Evolutionary conservation across 2,797 vertebrate genomes (phyloP).

Genomic region (Hemitrygon akajei): DNA sequence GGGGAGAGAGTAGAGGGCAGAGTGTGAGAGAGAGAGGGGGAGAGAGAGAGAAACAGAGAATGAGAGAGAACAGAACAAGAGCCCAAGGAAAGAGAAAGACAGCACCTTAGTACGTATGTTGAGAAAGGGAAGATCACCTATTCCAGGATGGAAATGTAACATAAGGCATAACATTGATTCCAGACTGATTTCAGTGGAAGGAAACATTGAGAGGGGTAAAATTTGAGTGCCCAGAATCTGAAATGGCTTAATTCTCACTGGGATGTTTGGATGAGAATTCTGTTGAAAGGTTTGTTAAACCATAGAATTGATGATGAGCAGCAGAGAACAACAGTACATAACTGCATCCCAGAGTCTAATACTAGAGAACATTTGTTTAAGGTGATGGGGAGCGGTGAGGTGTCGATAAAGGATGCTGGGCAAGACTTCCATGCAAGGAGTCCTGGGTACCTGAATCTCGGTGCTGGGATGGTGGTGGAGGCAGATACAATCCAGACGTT

Average conservation of each 20-base stretch:
- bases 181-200: neutral
- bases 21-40: neutral
- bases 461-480: no score
- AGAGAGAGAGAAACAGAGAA: neutral
- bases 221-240: neutral
- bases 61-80: neutral
- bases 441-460: no score
- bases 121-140: neutral
- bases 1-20: neutral
- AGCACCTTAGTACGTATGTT: neutral
- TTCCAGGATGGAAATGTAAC: neutral
- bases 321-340: no score
- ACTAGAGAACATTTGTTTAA: no score
- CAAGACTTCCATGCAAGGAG: no score
- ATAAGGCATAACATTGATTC: neutral
- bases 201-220: neutral
- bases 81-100: neutral
- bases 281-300: no score
- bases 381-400: no score
- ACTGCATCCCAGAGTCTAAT: no score
- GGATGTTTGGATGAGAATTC: neutral
- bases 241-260: neutral
- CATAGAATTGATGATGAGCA: no score
- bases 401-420: no score
- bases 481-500: no score